phyloP scores from a whole-genome alignment of 2,797 vertebrate genomes.

The Galagoides demidoff region DNA sequence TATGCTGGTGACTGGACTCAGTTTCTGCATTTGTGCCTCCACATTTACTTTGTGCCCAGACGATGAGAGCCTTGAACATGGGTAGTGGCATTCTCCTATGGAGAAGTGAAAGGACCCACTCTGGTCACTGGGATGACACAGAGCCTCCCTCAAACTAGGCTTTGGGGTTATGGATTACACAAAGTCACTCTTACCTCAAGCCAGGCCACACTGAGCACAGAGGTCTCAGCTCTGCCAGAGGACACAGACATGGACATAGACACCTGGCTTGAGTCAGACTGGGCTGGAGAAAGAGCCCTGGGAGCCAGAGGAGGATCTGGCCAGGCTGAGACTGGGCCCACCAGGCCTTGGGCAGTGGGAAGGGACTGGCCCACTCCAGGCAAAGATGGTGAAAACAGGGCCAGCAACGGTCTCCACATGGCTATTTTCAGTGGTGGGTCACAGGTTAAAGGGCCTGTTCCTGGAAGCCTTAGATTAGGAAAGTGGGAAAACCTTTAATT shows the following conservation, averaged over 20 bases:
- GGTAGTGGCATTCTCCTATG: no score
- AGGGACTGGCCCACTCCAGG: background rate
- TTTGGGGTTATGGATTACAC: background rate
- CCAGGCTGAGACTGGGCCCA: background rate
- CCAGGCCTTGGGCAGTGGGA: constrained; percentile 32
- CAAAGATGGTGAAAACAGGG: constrained; percentile 69
- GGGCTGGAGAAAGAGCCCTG: background rate
- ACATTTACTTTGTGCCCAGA: no score
- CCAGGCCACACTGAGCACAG: background rate
- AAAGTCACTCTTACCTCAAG: background rate
- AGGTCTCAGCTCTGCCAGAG: background rate
- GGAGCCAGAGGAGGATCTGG: background rate
- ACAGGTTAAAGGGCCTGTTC: background rate
- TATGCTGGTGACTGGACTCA: background rate
- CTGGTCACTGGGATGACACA: background rate
- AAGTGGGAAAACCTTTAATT: constrained; percentile 55
- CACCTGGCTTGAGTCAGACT: background rate
- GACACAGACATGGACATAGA: background rate
- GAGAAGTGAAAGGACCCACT: background rate
- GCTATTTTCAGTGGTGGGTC: constrained; percentile 65
- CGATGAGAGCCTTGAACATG: rapidly evolving
- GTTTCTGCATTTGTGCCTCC: background rate
- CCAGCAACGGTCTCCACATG: background rate
- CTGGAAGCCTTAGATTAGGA: background rate
- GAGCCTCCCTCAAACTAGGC: background rate